Conservation (phyloP, 2,113 vertebrate genomes). For the Carassius auratus region DNA sequence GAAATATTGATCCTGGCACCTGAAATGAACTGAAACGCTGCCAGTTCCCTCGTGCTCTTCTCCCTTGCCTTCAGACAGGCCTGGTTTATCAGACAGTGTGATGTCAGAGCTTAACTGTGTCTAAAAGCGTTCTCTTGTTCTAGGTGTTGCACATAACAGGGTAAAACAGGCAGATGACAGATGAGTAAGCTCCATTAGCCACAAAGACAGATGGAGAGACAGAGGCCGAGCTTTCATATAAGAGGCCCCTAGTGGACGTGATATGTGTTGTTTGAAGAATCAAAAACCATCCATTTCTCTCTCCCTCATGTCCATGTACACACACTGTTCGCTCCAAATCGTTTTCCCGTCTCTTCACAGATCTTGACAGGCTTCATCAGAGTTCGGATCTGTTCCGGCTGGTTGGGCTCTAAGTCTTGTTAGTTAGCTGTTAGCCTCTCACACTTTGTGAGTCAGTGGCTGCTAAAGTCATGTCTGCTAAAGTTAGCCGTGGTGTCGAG, state of each 20-base stretch:
- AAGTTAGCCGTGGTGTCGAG: constrained; percentile 14
- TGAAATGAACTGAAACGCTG: constrained; percentile 30
- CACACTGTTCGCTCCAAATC: constrained; percentile 2
- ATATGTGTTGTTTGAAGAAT: constrained; percentile 25
- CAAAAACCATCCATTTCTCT: constrained; percentile 15
- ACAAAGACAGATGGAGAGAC: constrained; percentile 12
- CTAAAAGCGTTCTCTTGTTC: constrained; percentile 45
- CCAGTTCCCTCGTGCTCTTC: background rate
- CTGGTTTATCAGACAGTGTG: constrained; percentile 29
- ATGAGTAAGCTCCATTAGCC: constrained; percentile 38
- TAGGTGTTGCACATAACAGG: constrained; percentile 26
- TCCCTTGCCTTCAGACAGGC: background rate
- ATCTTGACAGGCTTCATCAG: constrained; percentile 18
- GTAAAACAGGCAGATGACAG: constrained; percentile 33
- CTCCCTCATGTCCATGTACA: constrained; percentile 16
- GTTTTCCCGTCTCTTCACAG: background rate
- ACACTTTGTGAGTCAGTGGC: background rate
- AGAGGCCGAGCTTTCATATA: background rate
- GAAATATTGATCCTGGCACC: constrained; percentile 41
- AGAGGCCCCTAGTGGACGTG: background rate
- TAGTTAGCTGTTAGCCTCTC: constrained; percentile 34
- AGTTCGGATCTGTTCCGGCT: constrained; percentile 10
- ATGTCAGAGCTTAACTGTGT: constrained; percentile 36
- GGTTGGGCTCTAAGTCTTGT: constrained; percentile 17
- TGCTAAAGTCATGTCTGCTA: constrained; percentile 11